phyloP scores from a whole-genome alignment of 2,797 vertebrate genomes.

The Notoglanidium macrostoma region DNA sequence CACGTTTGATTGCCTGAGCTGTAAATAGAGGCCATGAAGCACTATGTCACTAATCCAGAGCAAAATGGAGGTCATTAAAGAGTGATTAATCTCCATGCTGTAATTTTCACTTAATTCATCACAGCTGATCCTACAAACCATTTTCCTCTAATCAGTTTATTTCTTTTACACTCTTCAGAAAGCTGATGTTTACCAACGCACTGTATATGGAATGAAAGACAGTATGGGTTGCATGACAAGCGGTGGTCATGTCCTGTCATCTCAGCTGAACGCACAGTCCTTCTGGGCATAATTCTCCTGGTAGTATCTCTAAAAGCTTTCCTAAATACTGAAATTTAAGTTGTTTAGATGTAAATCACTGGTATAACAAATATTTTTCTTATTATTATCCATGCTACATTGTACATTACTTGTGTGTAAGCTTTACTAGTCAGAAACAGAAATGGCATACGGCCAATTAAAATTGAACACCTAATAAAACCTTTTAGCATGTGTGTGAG shows the following conservation, averaged over 20 bases:
- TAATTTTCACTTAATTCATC: conserved; percentile 54
- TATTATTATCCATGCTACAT: background rate
- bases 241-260: conserved; percentile 28
- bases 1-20: conserved; percentile 35
- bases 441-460: conserved; percentile 20
- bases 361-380: background rate
- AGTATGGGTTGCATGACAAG: conserved; percentile 1
- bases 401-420: background rate
- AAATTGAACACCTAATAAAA: conserved; percentile 34
- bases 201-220: conserved; percentile 40
- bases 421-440: background rate
- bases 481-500: conserved; percentile 8
- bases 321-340: background rate
- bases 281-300: background rate
- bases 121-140: conserved; percentile 46
- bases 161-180: conserved; percentile 36
- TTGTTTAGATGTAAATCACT: background rate
- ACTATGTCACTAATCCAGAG: conserved; percentile 33
- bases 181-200: conserved; percentile 27
- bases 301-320: background rate
- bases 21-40: conserved; percentile 37
- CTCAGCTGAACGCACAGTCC: conserved; percentile 8
- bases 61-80: conserved; percentile 51
- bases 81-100: conserved; percentile 49
- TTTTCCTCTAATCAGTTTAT: conserved; percentile 44